These are phyloP conservation scores for Ondatra zibethicus DNA, from an alignment of 2,113 vertebrate genomes.

Conservation along the genomic window DNA sequence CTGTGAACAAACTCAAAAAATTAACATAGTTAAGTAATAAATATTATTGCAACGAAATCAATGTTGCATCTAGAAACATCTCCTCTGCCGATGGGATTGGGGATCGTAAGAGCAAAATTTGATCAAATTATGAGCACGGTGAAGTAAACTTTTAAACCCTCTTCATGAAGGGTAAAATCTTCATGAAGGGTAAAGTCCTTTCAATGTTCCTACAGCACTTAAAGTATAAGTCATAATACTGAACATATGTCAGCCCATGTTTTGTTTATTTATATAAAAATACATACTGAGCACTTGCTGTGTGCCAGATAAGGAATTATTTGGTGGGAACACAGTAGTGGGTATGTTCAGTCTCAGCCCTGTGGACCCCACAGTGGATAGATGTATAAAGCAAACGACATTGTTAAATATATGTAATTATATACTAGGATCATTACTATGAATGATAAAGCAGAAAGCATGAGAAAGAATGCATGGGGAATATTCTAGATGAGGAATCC, in stretches of 20 bases:
- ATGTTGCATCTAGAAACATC: neutral
- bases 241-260: neutral
- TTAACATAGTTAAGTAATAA: neutral
- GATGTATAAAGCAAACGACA: neutral
- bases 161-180: neutral
- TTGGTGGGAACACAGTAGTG: neutral
- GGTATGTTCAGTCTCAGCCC: neutral
- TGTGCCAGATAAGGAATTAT: neutral
- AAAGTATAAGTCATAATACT: neutral
- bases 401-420: neutral
- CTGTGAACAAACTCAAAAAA: neutral
- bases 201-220: neutral
- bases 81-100: neutral
- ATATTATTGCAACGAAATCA: neutral
- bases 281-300: neutral
- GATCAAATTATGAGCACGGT: conserved; percentile 8
- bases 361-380: neutral
- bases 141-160: neutral
- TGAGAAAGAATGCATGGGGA: neutral
- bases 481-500: neutral
- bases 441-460: neutral
- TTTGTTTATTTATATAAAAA: conserved; percentile 38
- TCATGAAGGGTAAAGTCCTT: neutral
- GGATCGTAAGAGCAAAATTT: neutral
- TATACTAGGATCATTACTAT: neutral